Conservation (phyloP, 1,140 invertebrate species). For the Hycleus cichorii region DNA sequence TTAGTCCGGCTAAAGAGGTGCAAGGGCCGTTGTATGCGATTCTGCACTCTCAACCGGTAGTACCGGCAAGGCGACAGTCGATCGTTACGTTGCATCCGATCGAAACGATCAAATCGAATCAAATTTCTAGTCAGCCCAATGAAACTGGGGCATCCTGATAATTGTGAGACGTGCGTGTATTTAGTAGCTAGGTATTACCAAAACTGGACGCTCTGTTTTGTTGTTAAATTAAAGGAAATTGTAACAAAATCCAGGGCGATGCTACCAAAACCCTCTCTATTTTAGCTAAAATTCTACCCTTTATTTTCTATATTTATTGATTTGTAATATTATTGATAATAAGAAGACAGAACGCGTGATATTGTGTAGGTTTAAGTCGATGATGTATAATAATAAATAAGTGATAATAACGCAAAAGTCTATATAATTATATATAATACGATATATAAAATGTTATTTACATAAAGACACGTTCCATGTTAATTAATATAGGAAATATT, state of each 20-base stretch:
- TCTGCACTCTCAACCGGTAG: conserved; percentile 30
- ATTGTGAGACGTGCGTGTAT: conserved; percentile 4
- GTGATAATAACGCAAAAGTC: conserved; percentile 27
- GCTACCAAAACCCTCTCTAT: conserved; percentile 17
- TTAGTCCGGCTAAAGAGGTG: conserved; percentile 35
- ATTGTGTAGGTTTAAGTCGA: conserved; percentile 21
- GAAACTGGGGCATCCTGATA: conserved; percentile 18
- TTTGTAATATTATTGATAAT: conserved; percentile 1
- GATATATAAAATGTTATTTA: conserved; percentile 30
- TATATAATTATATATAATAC: conserved; percentile 16
- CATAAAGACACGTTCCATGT: conserved; percentile 29
- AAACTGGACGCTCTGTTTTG: conserved; percentile 10
- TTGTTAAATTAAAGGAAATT: background rate
- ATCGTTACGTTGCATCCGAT: conserved; percentile 39
- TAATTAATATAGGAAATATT: conserved; percentile 18
- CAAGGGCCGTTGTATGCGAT: conserved; percentile 37
- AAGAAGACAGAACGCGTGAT: conserved; percentile 27
- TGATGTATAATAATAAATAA: conserved; percentile 20
- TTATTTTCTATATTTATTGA: conserved; percentile 30
- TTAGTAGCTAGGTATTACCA: conserved; percentile 15
- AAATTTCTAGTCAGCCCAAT: conserved; percentile 6
- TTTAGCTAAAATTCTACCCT: conserved; percentile 12
- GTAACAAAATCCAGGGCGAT: conserved; percentile 6
- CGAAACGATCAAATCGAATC: conserved; percentile 14
- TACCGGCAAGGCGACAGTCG: conserved; percentile 30